Conservation (phyloP, 2,113 vertebrate genomes). For the Delphinus delphis region DNA sequence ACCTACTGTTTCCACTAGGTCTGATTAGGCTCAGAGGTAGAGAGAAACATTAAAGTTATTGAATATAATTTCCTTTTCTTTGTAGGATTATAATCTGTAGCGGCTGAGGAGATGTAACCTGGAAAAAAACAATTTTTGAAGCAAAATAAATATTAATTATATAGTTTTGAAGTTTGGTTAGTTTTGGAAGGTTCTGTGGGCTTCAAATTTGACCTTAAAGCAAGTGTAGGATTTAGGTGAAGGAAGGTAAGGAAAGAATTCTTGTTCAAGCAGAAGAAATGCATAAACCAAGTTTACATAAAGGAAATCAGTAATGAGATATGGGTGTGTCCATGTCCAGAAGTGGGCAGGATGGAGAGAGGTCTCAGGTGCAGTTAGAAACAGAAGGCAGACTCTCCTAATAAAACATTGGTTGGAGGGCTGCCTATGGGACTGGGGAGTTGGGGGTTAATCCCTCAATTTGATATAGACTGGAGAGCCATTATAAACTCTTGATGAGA, state of each 20-base stretch:
- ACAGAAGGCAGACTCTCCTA: not conserved
- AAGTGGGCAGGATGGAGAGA: not conserved
- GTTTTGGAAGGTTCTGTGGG: not conserved
- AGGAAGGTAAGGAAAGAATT: not conserved
- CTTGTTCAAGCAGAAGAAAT: not conserved
- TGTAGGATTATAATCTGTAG: not conserved
- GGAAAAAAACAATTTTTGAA: not conserved
- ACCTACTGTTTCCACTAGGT: not conserved
- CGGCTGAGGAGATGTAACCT: not conserved
- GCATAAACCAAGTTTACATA: not conserved
- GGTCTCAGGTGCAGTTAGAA: not conserved
- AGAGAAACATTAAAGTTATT: not conserved
- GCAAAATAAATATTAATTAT: constrained; percentile 27
- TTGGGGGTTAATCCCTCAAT: not conserved
- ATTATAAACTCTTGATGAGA: not conserved
- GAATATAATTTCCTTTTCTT: not conserved
- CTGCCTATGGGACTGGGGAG: not conserved
- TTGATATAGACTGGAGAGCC: not conserved
- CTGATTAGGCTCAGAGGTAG: not conserved
- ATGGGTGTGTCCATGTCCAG: not conserved
- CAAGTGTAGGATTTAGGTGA: not conserved
- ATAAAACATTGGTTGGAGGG: not conserved
- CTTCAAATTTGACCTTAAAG: not conserved
- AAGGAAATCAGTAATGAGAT: not conserved
- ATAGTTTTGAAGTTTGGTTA: not conserved